A percentile compares a stretch with the other conserved stretches of the same genome.
phyloP scores from a whole-genome alignment of 1,140 invertebrate species.

The Glomeris maerens region DNA sequence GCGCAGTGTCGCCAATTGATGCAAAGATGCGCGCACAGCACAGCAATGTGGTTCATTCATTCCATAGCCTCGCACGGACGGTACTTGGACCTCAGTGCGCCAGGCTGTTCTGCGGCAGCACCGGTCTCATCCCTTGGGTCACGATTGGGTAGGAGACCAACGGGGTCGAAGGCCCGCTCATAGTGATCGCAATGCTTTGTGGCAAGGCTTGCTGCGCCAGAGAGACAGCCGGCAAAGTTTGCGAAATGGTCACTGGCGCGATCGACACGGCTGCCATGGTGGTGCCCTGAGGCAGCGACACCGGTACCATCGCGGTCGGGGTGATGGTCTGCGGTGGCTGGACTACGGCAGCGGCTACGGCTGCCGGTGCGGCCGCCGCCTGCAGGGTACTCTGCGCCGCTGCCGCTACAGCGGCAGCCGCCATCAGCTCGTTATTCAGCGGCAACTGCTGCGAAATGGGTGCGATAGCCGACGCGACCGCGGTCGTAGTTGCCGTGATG shows the following conservation, averaged over 20 bases:
- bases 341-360: constrained; percentile 16
- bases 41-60: too few relatives aligned
- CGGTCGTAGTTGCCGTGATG: constrained; percentile 5
- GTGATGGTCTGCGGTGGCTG: constrained; percentile 2
- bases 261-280: constrained; percentile 26
- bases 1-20: too few relatives aligned
- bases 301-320: constrained; percentile 23
- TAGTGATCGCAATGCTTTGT: constrained; percentile 28
- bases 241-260: constrained; percentile 20
- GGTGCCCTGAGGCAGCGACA: constrained; percentile 24
- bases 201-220: constrained; percentile 33
- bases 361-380: constrained; percentile 42
- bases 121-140: constrained; percentile 38
- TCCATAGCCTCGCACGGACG: too few relatives aligned
- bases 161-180: constrained; percentile 34
- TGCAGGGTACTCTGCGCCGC: constrained; percentile 28
- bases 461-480: constrained; percentile 12
- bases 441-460: constrained; percentile 21
- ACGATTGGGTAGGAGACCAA: constrained; percentile 57
- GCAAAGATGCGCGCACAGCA: too few relatives aligned
- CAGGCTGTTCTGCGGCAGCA: constrained; percentile 24
- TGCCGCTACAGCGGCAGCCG: too few relatives aligned
- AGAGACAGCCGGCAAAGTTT: constrained; percentile 22
- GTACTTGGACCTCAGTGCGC: too few relatives aligned
- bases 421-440: constrained; percentile 23